Percentiles rank a stretch among this genome's conserved stretches.
phyloP scores from a whole-genome alignment of 2,888 invertebrate species.

The Pachydiplax longipennis region DNA sequence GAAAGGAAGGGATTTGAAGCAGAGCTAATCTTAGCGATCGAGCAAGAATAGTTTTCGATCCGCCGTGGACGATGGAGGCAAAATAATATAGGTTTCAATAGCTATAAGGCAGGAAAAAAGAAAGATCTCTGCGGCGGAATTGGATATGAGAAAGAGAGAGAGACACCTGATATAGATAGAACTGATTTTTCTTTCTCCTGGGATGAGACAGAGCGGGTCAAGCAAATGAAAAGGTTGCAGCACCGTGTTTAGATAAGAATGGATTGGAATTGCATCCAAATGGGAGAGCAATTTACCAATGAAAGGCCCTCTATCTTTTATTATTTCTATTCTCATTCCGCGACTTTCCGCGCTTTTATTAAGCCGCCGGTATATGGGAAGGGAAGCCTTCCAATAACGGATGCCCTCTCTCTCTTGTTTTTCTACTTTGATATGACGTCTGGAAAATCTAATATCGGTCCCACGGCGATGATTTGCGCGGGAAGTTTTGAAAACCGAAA shows the following conservation, averaged over 20 bases:
- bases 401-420: background rate
- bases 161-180: background rate
- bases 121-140: background rate
- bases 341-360: constrained; percentile 4
- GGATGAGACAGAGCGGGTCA: background rate
- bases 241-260: background rate
- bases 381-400: background rate
- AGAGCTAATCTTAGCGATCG: too few species aligned
- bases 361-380: background rate
- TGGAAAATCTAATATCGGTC: constrained; percentile 27
- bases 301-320: background rate
- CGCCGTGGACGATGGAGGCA: background rate
- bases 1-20: too few species aligned
- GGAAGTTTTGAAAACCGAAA: constrained; percentile 3
- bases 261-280: constrained; percentile 15
- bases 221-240: constrained; percentile 32
- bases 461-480: constrained; percentile 27
- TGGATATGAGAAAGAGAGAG: background rate
- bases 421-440: background rate
- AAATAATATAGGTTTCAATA: background rate
- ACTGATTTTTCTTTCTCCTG: too few species aligned
- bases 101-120: background rate
- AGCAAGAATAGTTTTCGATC: too few species aligned
- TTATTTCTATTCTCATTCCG: background rate
- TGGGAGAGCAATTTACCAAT: constrained; percentile 31